Percentiles rank a stretch among this genome's conserved stretches.
Conservation (phyloP, 2,113 vertebrate genomes). For the Otus sunia region DNA sequence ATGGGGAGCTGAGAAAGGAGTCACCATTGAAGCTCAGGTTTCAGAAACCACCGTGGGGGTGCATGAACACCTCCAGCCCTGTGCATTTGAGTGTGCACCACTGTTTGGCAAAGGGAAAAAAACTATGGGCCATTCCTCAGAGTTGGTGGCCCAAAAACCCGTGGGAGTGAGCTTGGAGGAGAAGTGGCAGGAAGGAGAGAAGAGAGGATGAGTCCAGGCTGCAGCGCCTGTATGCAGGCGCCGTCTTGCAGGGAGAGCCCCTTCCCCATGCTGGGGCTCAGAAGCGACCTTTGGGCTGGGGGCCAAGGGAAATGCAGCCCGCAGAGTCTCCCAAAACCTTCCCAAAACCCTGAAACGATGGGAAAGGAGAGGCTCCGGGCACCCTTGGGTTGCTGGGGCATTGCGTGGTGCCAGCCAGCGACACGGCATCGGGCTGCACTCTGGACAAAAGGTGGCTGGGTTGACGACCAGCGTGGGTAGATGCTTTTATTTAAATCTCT, state of each 20-base stretch:
- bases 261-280: neutral
- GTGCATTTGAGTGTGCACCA: accelerated
- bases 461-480: neutral
- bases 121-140: accelerated
- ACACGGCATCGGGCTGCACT: accelerated
- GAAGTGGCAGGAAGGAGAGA: neutral
- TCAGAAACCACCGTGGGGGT: neutral
- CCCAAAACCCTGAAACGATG: neutral
- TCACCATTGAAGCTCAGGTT: neutral
- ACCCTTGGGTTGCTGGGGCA: neutral
- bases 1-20: neutral
- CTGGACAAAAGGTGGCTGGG: neutral
- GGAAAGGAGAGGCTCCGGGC: neutral
- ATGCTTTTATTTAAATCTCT: slow-evolving; percentile 32
- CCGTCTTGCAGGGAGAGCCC: neutral
- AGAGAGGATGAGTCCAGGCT: neutral
- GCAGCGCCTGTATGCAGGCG: accelerated
- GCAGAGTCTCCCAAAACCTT: neutral
- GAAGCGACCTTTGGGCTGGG: neutral
- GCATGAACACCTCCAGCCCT: no score
- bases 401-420: neutral
- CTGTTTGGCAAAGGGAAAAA: neutral
- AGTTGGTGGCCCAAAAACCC: neutral
- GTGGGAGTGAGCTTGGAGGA: neutral
- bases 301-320: neutral